Percentiles rank a stretch among this genome's conserved stretches.
phyloP scores from a whole-genome alignment of 2,113 vertebrate species.

The Rhinoderma darwinii region DNA sequence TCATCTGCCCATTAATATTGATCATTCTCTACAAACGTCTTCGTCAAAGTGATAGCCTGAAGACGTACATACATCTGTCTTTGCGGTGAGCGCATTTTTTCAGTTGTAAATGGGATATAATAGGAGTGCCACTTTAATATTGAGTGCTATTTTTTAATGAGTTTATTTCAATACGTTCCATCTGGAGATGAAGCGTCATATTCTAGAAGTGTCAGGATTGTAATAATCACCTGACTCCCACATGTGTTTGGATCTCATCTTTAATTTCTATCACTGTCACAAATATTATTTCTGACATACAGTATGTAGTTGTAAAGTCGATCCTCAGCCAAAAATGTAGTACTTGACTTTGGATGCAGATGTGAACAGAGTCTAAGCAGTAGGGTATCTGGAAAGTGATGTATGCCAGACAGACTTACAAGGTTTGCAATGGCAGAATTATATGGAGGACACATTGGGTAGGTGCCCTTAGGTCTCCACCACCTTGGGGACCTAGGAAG shows the following conservation, averaged over 20 bases:
- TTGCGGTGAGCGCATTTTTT: background rate
- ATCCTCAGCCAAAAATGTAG: too few species aligned
- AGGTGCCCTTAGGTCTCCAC: too few species aligned
- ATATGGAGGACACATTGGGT: too few species aligned
- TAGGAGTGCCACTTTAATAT: background rate
- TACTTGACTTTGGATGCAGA: too few species aligned
- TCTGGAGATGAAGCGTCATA: background rate
- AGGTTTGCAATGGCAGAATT: too few species aligned
- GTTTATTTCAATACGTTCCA: conserved; percentile 8
- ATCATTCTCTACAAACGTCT: background rate
- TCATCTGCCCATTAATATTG: background rate
- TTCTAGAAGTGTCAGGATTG: background rate
- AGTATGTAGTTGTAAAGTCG: background rate
- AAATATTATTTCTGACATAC: background rate
- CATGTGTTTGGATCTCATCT: background rate
- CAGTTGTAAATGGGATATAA: conserved; percentile 2
- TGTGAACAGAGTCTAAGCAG: too few species aligned
- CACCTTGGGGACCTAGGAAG: too few species aligned
- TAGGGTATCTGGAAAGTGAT: too few species aligned
- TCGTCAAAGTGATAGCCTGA: background rate
- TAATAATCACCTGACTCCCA: background rate
- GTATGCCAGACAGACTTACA: too few species aligned
- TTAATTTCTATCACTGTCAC: background rate
- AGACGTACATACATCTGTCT: background rate
- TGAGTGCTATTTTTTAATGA: conserved; percentile 8